Evolutionary conservation across 2,113 vertebrate genomes (phyloP), one percentile per base, ranked within the genome.

Genomic region (Triplophysa dalaica): DNA sequence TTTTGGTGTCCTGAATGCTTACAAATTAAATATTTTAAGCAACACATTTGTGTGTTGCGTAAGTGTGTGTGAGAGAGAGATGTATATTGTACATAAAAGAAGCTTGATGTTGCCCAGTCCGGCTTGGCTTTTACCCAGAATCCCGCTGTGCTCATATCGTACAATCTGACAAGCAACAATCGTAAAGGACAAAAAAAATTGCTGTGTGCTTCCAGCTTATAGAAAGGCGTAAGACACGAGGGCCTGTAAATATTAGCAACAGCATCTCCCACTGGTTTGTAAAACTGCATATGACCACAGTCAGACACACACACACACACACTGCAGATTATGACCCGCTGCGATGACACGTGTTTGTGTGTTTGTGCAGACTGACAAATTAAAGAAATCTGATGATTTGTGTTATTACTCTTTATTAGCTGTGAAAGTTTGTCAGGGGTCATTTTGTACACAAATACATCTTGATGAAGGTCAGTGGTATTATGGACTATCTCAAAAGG

Each of bases 321-420:
- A 8, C 4, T 26, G 67, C 22, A 33, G n/a, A 58, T 14, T 29
- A n/a, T 41, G 16, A 60, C 56, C 54, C 58, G 26, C 14, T 52
- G 50, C 13, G 4, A 6, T 52, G 12, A 29, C 19, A 38, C n/a
- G 17, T 41, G 63, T 66, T 8, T 8, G 33, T n/a, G 63, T 38
- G 41, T 16, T 7, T 29, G 24, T 64, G 33, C 29, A 43, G 56
- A 22, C 41, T 21, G 50, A 69, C 8, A 33, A 14, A 33, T 17
- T 2, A 9, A 74, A 74, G n/a, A 93, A 91, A 94, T 38, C 92
- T 87, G 92, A 94, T 94, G 93, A 94, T 93, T 94, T 95, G 92
- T 87, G 91, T 93, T 94, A 92, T 93, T 92, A 94, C 94, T 94
- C 94, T 94, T 93, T 94, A 94, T 95, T 94, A 95, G 94, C 90